Base-by-base conservation (phyloP, 2,113 vertebrate species). In the Rhineura floridana region DNA sequence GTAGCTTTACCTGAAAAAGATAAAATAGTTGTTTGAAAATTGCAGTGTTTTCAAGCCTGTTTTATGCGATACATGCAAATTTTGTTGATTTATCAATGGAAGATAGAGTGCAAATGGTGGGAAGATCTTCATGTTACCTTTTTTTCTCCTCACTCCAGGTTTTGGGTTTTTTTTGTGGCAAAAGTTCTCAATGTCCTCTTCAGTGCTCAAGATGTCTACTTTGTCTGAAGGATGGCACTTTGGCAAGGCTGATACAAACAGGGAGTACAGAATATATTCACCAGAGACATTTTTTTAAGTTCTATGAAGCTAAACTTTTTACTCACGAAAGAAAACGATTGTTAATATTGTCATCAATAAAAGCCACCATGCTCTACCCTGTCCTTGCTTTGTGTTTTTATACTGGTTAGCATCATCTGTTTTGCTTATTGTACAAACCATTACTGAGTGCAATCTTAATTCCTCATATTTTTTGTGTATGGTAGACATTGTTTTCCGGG, bases 311-410 rank as follows among this genome's bases (percentile, higher is more conserved):
- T 87, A 87, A 95, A 95, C 88, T 94, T 96, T 97, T 97, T 96
- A 96, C 94, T 91, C 91, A 88, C 89, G 46, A 89, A 95, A 95
- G 55, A 90, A 90, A 90, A 89, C 95, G 84, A 94, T 93, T 93
- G 89, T 96, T 95, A 89, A 94, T 96, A 92, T 88, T 95, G 86
- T 90, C 94, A 88, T 93, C 91, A 96, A 96, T 96, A 96, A 96
- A 96, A 93, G 87, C 80, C 90, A 90, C 87, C 89, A 76, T 94
- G 95, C 92, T 94, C 93, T 96, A 94, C 92, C 96, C 88, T 84
- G 33, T 90, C 89, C 84, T 92, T 94, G 95, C 93, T 93, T 95
- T 95, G 93, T 95, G 91, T 87, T 93, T 93, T 93, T n/a, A 33
- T 67, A 30, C 30, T 94, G 89, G 33, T 62, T 89, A 76, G 39